These are phyloP conservation scores for Fragum whitleyi DNA, from an alignment of 2,888 invertebrate species.

Conservation along the genomic window DNA sequence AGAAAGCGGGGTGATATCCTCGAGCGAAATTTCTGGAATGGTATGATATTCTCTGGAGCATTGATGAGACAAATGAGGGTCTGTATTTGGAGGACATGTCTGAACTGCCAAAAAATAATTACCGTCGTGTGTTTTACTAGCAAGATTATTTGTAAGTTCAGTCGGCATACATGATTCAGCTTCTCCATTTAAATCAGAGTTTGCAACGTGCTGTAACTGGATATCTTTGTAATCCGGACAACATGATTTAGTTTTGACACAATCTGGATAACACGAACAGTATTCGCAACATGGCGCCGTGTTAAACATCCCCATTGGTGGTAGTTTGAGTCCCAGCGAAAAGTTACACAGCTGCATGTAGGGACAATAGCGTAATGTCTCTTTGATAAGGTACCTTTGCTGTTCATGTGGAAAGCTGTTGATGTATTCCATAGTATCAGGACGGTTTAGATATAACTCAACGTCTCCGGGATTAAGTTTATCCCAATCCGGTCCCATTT, in stretches of 20 bases:
- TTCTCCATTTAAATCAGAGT: no score
- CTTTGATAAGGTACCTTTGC: background rate
- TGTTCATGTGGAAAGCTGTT: background rate
- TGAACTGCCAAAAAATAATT: background rate
- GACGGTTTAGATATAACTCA: background rate
- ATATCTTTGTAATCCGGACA: background rate
- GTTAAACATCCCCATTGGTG: background rate
- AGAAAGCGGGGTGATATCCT: constrained; percentile 25
- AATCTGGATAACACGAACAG: background rate
- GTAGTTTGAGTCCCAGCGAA: background rate
- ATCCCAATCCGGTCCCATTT: background rate
- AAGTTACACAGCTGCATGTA: constrained; percentile 7
- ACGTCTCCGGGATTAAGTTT: background rate
- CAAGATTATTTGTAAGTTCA: background rate
- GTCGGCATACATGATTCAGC: background rate
- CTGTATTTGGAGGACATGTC: background rate
- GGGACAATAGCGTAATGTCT: constrained; percentile 11
- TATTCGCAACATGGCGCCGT: background rate
- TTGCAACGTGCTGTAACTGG: background rate
- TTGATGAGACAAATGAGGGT: background rate
- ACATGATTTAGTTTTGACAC: background rate
- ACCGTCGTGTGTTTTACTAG: background rate
- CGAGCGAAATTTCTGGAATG: background rate
- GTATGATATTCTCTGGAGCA: background rate
- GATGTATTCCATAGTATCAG: background rate